Conservation (phyloP, 2,797 vertebrate genomes). For the Scleropages formosus region DNA sequence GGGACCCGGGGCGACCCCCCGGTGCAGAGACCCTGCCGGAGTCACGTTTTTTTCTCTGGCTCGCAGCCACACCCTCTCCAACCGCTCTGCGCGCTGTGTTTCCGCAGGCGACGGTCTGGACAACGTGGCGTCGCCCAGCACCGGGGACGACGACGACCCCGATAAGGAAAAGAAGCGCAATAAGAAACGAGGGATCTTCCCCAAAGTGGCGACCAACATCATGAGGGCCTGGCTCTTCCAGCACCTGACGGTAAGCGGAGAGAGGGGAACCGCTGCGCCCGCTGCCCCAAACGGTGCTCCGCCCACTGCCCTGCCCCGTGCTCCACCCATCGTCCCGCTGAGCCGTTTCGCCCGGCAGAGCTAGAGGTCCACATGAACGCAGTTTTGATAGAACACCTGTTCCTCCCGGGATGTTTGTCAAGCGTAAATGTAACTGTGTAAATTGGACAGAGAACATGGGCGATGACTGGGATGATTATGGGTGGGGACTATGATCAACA, state of each 20-base stretch:
- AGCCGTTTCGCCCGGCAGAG: neutral
- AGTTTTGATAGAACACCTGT: no score
- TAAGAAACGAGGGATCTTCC: slow-evolving; percentile 99
- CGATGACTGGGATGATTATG: no score
- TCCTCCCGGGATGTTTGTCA: no score
- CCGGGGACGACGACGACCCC: slow-evolving; percentile 97
- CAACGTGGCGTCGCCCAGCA: slow-evolving; percentile 99
- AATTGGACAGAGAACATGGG: no score
- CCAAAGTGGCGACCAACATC: slow-evolving; percentile 99
- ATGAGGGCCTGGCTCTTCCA: slow-evolving; percentile 99
- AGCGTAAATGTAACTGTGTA: no score
- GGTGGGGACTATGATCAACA: no score
- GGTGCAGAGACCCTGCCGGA: no score
- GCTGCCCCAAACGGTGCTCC: slow-evolving; percentile 27
- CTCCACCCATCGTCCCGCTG: neutral
- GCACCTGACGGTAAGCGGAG: slow-evolving; percentile 95
- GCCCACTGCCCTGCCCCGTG: slow-evolving; percentile 25
- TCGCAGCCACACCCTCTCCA: neutral
- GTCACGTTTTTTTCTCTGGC: neutral
- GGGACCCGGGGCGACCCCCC: slow-evolving; percentile 70
- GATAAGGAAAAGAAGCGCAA: slow-evolving; percentile 99
- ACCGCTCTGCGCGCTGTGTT: slow-evolving; percentile 51
- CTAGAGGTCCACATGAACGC: no score
- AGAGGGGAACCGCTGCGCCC: slow-evolving; percentile 38
- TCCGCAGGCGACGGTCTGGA: slow-evolving; percentile 95